Evolutionary conservation across 2,888 invertebrate genomes (phyloP), one percentile per base, ranked within the genome.

Genomic region (Callyntrura sp.): DNA sequence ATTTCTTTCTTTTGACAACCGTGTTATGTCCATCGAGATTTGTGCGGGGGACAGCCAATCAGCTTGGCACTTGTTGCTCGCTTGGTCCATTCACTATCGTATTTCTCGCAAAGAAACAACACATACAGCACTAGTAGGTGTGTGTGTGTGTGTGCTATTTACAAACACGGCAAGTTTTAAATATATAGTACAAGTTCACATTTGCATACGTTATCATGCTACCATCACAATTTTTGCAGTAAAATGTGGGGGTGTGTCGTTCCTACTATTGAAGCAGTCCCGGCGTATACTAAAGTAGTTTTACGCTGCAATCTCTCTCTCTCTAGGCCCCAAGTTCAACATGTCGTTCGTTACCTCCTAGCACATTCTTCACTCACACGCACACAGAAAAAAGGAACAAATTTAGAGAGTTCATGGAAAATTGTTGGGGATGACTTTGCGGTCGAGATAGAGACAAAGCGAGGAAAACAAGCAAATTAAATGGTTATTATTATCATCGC

Each of bases 1-100:
- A 17, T 43, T 2, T 17, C 51, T 14, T n/a, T n/a, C n/a, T n/a
- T 57, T 57, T 79, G 79, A 79, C 79, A 78, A 17, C 28, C 79
- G 57, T 79, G n/a, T n/a, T n/a, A n/a, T n/a, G 79, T 79, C 79
- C 57, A 79, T 79, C 28, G 43, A 62, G 82, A 62, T 62, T 82
- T 82, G 62, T 43, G 43, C 5, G 6, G 57, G 1, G 62, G n/a
- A 11, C 45, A 43, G 57, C 57, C 79, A 79, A 76, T 76, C 76
- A 76, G 9, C 20, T 20, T 23, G 4, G 5, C 25, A 25, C 62
- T n/a, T n/a, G n/a, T 62, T 0, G 25, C 62, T 62, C 25, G 62
- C 51, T 68, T n/a, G 28, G 68, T 68, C n/a, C 73, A 70, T 23
- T 25, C 65, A 65, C 23, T 9, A 60, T 11, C 28, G 9, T 51